Evolutionary conservation across 2,113 vertebrate genomes (phyloP).

Genomic region (Poecilia latipinna): DNA sequence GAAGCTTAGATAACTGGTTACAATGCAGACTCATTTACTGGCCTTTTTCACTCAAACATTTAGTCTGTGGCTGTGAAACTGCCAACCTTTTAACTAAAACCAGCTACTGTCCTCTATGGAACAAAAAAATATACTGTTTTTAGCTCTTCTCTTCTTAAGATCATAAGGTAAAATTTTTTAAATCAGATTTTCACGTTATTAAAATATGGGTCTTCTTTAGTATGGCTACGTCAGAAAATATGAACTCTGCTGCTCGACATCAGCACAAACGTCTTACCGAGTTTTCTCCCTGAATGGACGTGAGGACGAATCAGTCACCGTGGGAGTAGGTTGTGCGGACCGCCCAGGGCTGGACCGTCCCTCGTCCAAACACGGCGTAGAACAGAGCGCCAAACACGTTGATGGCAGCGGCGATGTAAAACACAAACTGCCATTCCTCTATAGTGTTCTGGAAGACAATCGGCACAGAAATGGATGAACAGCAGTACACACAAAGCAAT

Average conservation of each 20-base stretch:
- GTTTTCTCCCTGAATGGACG: not conserved
- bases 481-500: not conserved
- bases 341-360: slow-evolving; percentile 92
- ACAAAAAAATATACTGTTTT: not conserved
- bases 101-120: not conserved
- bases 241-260: slow-evolving; percentile 5
- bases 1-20: not conserved
- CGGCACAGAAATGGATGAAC: not conserved
- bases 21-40: not conserved
- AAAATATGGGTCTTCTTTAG: not conserved
- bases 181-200: too few relatives aligned
- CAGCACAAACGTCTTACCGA: not conserved
- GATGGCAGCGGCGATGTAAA: slow-evolving; percentile 93
- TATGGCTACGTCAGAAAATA: not conserved
- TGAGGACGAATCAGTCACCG: slow-evolving; percentile 48
- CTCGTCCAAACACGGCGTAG: slow-evolving; percentile 87
- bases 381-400: slow-evolving; percentile 90
- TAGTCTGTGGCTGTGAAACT: not conserved
- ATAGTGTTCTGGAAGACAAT: slow-evolving; percentile 87
- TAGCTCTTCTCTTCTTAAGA: not conserved
- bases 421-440: slow-evolving; percentile 91
- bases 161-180: not conserved
- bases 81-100: not conserved
- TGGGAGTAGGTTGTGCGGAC: slow-evolving; percentile 75
- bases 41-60: not conserved